Conservation (phyloP, 2,113 vertebrate genomes). For the Salvelinus alpinus region DNA sequence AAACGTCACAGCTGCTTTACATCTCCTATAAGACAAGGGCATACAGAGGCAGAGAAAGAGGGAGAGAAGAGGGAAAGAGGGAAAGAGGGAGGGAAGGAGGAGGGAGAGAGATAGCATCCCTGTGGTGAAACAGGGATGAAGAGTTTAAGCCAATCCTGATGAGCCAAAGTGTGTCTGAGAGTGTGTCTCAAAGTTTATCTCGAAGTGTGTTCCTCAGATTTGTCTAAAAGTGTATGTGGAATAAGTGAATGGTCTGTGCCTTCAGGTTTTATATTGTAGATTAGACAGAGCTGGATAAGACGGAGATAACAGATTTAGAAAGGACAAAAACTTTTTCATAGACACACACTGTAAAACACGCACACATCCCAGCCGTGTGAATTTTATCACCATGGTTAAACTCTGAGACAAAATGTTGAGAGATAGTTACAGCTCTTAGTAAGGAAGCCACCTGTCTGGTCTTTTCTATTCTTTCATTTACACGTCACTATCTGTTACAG, state of each 20-base stretch:
- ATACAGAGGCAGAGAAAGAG: not conserved
- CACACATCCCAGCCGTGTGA: conserved; percentile 51
- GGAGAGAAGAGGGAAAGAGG: not conserved
- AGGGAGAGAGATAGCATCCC: not conserved
- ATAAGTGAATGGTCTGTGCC: too few species aligned
- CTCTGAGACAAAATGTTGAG: conserved; percentile 60
- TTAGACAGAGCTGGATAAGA: not conserved
- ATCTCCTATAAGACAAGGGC: not conserved
- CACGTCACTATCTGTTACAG: conserved; percentile 40
- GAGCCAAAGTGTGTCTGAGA: not conserved
- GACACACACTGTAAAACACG: not conserved
- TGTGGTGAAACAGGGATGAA: conserved; percentile 1
- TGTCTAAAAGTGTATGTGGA: too few species aligned
- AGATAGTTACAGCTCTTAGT: not conserved
- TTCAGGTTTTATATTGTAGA: not conserved
- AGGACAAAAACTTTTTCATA: not conserved
- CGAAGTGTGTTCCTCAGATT: not conserved
- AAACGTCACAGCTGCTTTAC: too few species aligned
- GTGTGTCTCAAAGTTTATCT: not conserved
- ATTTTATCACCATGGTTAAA: conserved; percentile 61
- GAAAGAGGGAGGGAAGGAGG: not conserved
- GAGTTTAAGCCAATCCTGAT: not conserved
- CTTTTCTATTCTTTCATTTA: conserved; percentile 8
- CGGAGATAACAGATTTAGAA: too few species aligned
- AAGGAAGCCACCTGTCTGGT: conserved; percentile 36